Conservation (phyloP, 2,113 vertebrate genomes). For the Motacilla tschutschensis region DNA sequence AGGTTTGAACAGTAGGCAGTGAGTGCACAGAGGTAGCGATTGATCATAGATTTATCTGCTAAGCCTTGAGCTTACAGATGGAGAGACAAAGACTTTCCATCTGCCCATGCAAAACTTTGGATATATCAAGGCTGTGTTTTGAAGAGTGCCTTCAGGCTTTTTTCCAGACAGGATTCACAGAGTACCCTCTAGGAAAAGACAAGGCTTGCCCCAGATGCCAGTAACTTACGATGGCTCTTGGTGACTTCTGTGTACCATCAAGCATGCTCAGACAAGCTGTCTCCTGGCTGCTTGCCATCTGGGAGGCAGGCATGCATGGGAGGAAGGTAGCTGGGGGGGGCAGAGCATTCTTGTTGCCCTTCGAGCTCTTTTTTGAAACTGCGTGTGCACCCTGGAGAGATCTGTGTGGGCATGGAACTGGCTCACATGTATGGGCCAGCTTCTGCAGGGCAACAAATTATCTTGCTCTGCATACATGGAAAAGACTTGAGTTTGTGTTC, state of each 20-base stretch:
- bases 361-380: not conserved
- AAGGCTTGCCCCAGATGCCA: conserved; percentile 11
- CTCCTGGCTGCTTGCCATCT: not conserved
- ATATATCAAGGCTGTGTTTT: conserved; percentile 17
- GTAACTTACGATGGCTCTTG: not conserved
- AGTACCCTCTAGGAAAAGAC: conserved; percentile 10
- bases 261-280: conserved; percentile 19
- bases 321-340: not conserved
- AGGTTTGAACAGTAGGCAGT: not conserved
- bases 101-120: not conserved
- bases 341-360: not conserved
- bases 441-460: not conserved
- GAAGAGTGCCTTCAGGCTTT: conserved; percentile 15
- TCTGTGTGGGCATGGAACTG: not conserved
- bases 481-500: not conserved
- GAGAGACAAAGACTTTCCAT: conserved; percentile 30
- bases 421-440: not conserved
- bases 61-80: conserved; percentile 19
- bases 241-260: conserved; percentile 6
- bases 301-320: not conserved
- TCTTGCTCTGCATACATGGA: not conserved
- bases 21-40: not conserved
- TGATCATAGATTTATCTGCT: conserved; percentile 12
- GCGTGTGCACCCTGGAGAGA: rapidly evolving
- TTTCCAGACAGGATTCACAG: not conserved